Percentiles rank a stretch among this genome's conserved stretches.
Conservation (phyloP, 2,888 invertebrate species). For the Tipula unca region DNA sequence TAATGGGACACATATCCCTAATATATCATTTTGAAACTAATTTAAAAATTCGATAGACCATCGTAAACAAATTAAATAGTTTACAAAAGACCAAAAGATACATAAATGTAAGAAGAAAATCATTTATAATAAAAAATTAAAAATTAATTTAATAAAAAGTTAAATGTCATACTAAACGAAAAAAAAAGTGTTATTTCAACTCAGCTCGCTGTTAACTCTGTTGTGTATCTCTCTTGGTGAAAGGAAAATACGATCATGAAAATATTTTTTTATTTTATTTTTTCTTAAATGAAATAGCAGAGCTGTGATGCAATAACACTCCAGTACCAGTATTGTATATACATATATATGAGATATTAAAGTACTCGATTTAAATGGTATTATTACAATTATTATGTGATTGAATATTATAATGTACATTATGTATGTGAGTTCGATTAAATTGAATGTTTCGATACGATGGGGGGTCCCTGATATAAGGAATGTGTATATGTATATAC, state of each 20-base stretch:
- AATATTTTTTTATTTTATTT: neutral
- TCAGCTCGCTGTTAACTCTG: neutral
- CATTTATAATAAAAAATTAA: neutral
- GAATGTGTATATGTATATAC: neutral
- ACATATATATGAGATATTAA: neutral
- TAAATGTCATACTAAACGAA: neutral
- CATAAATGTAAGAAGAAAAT: too few species aligned
- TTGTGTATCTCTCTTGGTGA: neutral
- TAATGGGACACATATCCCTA: neutral
- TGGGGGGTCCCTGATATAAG: neutral
- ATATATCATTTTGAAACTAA: neutral
- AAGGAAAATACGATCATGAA: constrained; percentile 14
- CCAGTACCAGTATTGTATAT: too few species aligned
- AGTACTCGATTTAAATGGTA: neutral
- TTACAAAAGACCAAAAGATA: neutral
- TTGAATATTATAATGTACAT: too few species aligned
- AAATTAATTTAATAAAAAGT: constrained; percentile 8
- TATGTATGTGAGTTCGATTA: neutral
- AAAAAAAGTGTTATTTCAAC: neutral
- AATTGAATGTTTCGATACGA: neutral
- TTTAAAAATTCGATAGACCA: neutral
- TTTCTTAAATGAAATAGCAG: neutral
- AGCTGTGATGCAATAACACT: neutral
- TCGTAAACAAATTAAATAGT: neutral
- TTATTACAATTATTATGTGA: neutral